Conservation (phyloP, 64 coral and sea anemone genomes). For the Dendronephthya gigantea region DNA sequence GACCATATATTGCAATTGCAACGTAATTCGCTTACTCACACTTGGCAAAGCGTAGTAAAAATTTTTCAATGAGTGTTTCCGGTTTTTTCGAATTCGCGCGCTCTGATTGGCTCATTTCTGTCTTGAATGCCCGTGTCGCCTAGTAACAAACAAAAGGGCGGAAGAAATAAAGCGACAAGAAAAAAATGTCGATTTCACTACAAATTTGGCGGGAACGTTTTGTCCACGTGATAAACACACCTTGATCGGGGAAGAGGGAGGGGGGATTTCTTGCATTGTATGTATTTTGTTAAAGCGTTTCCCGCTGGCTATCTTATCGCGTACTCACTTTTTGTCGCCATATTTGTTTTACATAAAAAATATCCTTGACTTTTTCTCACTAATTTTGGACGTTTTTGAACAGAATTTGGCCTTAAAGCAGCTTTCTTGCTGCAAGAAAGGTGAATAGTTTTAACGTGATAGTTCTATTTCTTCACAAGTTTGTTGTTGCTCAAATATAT, state of each 20-base stretch:
- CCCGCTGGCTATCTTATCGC: neutral
- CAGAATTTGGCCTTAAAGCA: neutral
- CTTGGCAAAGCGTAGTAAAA: constrained; percentile 15
- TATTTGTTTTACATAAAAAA: neutral
- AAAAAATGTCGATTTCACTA: neutral
- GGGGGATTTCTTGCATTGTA: too few species aligned
- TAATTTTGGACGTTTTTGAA: neutral
- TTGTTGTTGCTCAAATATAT: neutral
- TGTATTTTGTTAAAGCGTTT: neutral
- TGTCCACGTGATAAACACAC: neutral
- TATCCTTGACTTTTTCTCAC: neutral
- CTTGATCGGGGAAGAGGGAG: too few species aligned
- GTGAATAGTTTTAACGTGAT: too few species aligned
- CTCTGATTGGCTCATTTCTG: neutral
- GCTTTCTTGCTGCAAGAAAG: neutral
- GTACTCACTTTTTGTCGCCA: neutral
- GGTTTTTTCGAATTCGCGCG: neutral
- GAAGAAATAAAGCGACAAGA: neutral
- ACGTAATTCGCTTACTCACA: neutral
- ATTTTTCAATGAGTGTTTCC: neutral
- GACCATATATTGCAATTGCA: neutral
- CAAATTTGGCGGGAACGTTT: constrained; percentile 2
- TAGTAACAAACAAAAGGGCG: neutral
- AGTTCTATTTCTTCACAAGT: neutral
- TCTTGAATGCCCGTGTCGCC: neutral